Conservation (phyloP, 1,140 invertebrate species). For the Drosophila setifemur region DNA sequence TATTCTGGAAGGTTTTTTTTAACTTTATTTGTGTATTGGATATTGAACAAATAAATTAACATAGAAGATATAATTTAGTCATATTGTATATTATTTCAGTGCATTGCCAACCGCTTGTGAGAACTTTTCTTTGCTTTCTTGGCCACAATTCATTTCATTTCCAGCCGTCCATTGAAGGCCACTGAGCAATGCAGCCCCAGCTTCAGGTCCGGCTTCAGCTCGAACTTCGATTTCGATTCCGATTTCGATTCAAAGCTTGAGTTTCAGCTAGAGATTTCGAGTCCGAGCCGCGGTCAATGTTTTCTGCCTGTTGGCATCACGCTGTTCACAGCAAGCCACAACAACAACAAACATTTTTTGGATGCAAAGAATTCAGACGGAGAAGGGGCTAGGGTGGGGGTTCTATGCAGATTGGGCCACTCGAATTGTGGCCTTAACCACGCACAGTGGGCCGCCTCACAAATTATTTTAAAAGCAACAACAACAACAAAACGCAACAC, state of each 20-base stretch:
- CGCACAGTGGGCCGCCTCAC: constrained; percentile 21
- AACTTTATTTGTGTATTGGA: no score
- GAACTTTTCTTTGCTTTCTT: constrained; percentile 24
- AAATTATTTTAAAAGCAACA: constrained; percentile 36
- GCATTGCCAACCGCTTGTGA: not conserved
- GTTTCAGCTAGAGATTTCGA: constrained; percentile 11
- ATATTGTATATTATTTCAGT: not conserved
- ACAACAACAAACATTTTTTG: constrained; percentile 24
- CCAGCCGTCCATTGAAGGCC: constrained; percentile 29
- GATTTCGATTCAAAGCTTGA: not conserved
- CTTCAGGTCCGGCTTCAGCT: not conserved
- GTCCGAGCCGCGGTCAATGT: constrained; percentile 17
- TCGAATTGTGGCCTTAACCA: constrained; percentile 20
- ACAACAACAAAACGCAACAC: not conserved
- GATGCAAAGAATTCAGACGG: constrained; percentile 17
- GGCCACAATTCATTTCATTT: constrained; percentile 37
- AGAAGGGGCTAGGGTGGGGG: not conserved
- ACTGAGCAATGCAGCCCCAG: constrained; percentile 33
- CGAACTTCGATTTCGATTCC: constrained; percentile 1
- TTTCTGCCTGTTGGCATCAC: constrained; percentile 52
- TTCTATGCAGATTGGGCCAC: constrained; percentile 35
- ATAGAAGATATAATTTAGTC: not conserved
- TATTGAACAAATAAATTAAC: no score
- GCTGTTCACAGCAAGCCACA: constrained; percentile 60
- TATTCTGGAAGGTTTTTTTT: no score